Conservation (phyloP, 2,888 invertebrate genomes). For the Scaptomyza caliginosa region DNA sequence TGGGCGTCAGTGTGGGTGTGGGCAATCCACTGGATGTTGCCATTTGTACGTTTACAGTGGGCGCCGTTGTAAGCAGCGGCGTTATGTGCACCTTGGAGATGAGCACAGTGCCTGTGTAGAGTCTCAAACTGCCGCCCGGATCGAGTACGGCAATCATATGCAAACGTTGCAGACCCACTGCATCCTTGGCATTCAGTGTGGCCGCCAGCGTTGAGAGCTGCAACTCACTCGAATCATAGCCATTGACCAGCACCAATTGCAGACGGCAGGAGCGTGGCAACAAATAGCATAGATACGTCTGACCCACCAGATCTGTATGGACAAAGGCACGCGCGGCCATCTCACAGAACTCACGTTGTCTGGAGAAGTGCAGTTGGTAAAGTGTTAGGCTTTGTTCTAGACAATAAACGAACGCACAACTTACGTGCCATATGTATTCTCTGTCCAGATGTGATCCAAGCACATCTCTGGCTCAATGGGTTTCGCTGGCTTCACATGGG, state of each 20-base stretch:
- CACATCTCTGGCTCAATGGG: constrained; percentile 94
- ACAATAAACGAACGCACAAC: too few relatives aligned
- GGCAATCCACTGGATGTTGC: neutral
- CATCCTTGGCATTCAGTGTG: constrained; percentile 92
- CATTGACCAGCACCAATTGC: constrained; percentile 87
- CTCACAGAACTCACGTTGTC: constrained; percentile 85
- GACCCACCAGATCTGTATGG: constrained; percentile 93
- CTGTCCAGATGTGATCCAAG: constrained; percentile 95
- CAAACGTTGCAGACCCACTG: constrained; percentile 89
- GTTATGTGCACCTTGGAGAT: constrained; percentile 94
- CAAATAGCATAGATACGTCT: constrained; percentile 92
- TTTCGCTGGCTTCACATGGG: constrained; percentile 86
- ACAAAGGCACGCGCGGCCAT: constrained; percentile 91
- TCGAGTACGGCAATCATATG: constrained; percentile 94
- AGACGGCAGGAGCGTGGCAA: constrained; percentile 84
- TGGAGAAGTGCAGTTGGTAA: constrained; percentile 22
- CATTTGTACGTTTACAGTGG: constrained; percentile 8
- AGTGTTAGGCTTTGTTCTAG: neutral
- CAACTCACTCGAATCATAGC: constrained; percentile 86
- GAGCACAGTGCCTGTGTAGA: constrained; percentile 92
- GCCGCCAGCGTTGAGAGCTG: constrained; percentile 90
- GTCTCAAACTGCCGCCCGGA: constrained; percentile 89
- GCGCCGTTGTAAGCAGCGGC: constrained; percentile 83
- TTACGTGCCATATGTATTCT: constrained; percentile 86
- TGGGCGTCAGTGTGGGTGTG: constrained; percentile 2